Conservation (phyloP, 2,113 vertebrate species). For the Plecotus auritus region DNA sequence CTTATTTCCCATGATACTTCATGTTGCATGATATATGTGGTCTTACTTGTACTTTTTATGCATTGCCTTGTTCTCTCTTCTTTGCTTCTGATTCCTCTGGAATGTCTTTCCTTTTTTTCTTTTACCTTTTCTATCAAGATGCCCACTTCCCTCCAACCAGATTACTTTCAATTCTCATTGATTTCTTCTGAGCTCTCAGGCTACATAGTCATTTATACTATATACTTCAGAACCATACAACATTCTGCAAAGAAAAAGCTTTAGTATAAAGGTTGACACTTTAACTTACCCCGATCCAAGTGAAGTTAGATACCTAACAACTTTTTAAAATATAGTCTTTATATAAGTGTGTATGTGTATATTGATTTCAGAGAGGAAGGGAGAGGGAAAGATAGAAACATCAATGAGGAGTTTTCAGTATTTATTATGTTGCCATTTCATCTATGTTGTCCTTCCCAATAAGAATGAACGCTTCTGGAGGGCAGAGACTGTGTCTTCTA, state of each 20-base stretch:
- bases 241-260: conserved; percentile 29
- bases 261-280: neutral
- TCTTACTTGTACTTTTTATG: neutral
- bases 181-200: neutral
- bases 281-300: neutral
- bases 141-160: neutral
- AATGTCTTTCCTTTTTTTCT: neutral
- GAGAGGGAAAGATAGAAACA: no score
- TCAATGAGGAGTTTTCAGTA: neutral
- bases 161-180: neutral
- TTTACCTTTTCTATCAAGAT: neutral
- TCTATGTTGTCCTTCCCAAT: neutral
- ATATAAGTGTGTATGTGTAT: no score
- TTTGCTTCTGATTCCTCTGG: conserved; percentile 20
- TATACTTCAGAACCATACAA: conserved; percentile 2
- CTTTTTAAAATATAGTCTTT: neutral
- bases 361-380: no score
- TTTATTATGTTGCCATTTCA: conserved; percentile 10
- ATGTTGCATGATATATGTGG: neutral
- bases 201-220: neutral
- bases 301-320: neutral
- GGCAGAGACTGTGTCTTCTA: neutral
- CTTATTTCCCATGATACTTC: neutral
- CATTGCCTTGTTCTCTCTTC: neutral
- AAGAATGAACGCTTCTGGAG: neutral